Conservation (phyloP, 2,888 invertebrate species). For the Diplolepis rosae region DNA sequence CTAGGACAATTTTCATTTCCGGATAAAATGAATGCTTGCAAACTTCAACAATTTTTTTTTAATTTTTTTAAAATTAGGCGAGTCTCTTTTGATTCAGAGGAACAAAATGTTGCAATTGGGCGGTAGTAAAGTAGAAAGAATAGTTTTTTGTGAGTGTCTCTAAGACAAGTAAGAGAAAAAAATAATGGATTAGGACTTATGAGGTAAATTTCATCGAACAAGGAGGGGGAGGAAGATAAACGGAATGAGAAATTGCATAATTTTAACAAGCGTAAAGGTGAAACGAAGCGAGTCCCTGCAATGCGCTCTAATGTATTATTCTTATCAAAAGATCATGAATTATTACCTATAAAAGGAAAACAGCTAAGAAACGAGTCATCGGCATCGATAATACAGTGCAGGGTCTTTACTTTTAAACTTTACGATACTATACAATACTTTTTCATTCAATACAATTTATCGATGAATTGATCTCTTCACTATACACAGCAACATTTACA, state of each 20-base stretch:
- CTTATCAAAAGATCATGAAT: constrained; percentile 29
- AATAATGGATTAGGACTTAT: too few species aligned
- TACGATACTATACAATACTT: constrained; percentile 19
- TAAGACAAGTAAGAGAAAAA: too few species aligned
- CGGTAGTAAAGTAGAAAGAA: too few species aligned
- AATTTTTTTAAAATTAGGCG: too few species aligned
- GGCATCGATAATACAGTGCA: background rate
- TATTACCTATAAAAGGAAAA: constrained; percentile 14
- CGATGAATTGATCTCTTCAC: background rate
- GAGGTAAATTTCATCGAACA: background rate
- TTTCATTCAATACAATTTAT: constrained; percentile 4
- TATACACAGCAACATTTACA: background rate
- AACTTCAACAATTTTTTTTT: too few species aligned
- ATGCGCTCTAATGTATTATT: constrained; percentile 15
- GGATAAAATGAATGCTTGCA: too few species aligned
- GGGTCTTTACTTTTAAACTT: background rate
- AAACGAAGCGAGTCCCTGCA: background rate
- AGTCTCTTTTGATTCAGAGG: too few species aligned
- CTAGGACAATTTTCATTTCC: too few species aligned
- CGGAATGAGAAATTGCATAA: constrained; percentile 19
- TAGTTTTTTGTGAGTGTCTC: background rate
- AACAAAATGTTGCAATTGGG: too few species aligned
- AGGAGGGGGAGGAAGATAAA: background rate
- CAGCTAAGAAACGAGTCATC: background rate
- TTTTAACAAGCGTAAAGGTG: constrained; percentile 18